Conservation (phyloP, 1,140 invertebrate species). For the Atta texana region DNA sequence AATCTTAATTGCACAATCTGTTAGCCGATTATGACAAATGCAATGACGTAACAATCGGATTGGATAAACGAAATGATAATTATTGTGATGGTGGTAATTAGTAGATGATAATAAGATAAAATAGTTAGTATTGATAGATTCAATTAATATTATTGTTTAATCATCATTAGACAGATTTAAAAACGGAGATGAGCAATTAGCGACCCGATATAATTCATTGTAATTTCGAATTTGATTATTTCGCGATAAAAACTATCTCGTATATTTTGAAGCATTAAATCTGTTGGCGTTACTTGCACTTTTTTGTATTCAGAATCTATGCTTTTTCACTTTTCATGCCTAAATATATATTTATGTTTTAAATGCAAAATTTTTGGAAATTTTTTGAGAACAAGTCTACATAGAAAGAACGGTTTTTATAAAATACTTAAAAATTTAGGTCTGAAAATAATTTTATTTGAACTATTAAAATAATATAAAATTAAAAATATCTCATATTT, state of each 20-base stretch:
- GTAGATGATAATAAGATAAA: constrained; percentile 31
- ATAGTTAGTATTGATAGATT: constrained; percentile 29
- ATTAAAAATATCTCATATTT: too few relatives aligned
- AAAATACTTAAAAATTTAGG: too few relatives aligned
- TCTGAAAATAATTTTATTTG: too few relatives aligned
- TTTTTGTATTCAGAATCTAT: too few relatives aligned
- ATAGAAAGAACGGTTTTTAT: too few relatives aligned
- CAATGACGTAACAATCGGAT: constrained; percentile 43
- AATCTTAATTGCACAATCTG: constrained; percentile 59
- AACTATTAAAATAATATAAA: too few relatives aligned
- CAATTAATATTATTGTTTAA: constrained; percentile 27
- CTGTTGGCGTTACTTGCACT: too few relatives aligned
- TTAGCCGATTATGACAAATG: constrained; percentile 43
- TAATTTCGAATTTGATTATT: background rate
- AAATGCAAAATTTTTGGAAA: too few relatives aligned
- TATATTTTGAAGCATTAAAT: background rate
- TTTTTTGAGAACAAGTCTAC: too few relatives aligned
- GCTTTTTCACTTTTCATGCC: too few relatives aligned
- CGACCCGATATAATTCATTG: background rate
- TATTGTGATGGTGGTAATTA: constrained; percentile 21
- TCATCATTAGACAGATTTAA: background rate
- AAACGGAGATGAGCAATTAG: background rate
- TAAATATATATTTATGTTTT: too few relatives aligned
- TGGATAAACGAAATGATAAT: constrained; percentile 31
- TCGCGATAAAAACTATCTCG: background rate